Conservation (phyloP, 2,888 invertebrate genomes). For the Nudaria mundana region DNA sequence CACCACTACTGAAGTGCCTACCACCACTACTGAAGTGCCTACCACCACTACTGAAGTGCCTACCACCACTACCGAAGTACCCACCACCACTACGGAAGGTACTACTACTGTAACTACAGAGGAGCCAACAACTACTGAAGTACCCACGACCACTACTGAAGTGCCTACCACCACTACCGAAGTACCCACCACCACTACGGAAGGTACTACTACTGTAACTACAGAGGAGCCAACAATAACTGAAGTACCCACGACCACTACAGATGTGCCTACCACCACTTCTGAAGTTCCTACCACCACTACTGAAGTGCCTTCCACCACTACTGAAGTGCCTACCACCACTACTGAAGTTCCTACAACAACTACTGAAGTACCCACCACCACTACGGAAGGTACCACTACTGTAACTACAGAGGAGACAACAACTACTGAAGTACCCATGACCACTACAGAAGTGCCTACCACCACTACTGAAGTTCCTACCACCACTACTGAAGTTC, state of each 20-base stretch:
- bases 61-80: background rate
- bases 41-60: background rate
- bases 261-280: background rate
- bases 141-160: background rate
- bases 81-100: background rate
- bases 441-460: background rate
- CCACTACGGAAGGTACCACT: background rate
- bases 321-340: background rate
- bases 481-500: background rate
- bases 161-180: background rate
- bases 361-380: background rate
- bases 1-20: background rate
- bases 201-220: background rate
- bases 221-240: background rate
- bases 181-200: background rate
- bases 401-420: background rate
- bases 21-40: background rate
- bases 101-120: background rate
- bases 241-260: background rate
- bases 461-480: background rate
- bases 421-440: background rate
- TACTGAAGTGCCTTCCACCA: background rate
- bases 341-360: background rate
- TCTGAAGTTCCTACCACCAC: background rate
- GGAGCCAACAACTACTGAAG: background rate